Percentiles rank a stretch among this genome's conserved stretches.
Evolutionary conservation across 2,888 invertebrate species (phyloP).

Genomic region (Agonopterix arenella): DNA sequence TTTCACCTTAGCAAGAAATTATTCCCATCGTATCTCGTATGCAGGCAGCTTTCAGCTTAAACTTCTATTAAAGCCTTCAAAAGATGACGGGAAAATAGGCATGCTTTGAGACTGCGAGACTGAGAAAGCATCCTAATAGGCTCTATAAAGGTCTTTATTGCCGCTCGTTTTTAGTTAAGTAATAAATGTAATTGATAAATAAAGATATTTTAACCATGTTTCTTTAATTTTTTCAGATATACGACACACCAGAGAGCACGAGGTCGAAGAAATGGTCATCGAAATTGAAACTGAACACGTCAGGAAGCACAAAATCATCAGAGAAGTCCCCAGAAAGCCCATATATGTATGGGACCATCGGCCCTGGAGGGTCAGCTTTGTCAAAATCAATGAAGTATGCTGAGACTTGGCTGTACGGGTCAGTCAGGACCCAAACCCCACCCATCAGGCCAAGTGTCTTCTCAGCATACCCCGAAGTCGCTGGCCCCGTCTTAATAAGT

Average conservation of each 20-base stretch:
- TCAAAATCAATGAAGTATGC: conserved; percentile 91
- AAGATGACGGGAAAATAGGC: too few species aligned
- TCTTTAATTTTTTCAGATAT: conserved; percentile 54
- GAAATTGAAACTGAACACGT: conserved; percentile 78
- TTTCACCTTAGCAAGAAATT: too few species aligned
- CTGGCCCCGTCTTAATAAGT: conserved; percentile 68
- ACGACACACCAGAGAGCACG: conserved; percentile 69
- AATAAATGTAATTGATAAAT: neutral
- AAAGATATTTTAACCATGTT: neutral
- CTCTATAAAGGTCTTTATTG: neutral
- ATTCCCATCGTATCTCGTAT: too few species aligned
- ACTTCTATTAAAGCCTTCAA: too few species aligned
- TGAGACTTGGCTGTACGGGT: conserved; percentile 91
- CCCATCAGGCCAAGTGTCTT: conserved; percentile 67
- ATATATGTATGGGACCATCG: conserved; percentile 70
- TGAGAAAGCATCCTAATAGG: too few species aligned
- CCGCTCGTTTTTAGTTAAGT: too few species aligned
- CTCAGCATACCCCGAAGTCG: conserved; percentile 62
- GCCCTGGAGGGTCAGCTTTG: conserved; percentile 82
- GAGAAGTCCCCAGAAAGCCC: conserved; percentile 68
- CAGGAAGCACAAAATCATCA: conserved; percentile 62
- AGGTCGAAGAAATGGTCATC: conserved; percentile 85
- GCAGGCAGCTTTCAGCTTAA: too few species aligned
- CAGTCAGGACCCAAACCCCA: conserved; percentile 78
- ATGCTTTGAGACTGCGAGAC: too few species aligned